These are phyloP conservation scores for Silurus lanzhouensis DNA, from an alignment of 2,797 vertebrate genomes.

Conservation along the genomic window DNA sequence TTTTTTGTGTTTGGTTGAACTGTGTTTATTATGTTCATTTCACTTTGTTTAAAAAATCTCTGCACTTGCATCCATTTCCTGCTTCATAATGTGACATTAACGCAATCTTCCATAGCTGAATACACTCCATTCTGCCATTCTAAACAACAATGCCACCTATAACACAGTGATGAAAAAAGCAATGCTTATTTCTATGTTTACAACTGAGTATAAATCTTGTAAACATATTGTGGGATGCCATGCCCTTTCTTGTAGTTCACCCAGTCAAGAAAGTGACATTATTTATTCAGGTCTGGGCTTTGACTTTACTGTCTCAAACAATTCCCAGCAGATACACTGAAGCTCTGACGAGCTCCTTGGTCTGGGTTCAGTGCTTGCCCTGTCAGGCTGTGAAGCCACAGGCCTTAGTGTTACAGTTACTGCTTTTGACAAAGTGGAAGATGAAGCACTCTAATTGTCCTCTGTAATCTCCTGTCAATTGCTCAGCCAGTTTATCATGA, in stretches of 20 bases:
- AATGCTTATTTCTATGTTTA: slow-evolving; percentile 49
- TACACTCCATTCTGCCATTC: not conserved
- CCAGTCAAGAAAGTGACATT: slow-evolving; percentile 48
- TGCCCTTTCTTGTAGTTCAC: slow-evolving; percentile 58
- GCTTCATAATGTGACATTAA: too few relatives aligned
- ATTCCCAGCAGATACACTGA: slow-evolving; percentile 43
- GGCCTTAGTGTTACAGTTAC: slow-evolving; percentile 38
- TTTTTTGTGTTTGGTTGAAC: too few relatives aligned
- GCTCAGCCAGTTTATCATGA: slow-evolving; percentile 3
- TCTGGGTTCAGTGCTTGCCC: slow-evolving; percentile 46
- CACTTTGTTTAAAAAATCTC: too few relatives aligned
- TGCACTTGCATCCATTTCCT: too few relatives aligned
- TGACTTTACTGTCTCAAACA: slow-evolving; percentile 52
- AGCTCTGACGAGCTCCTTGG: slow-evolving; percentile 43
- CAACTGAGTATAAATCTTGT: slow-evolving; percentile 35
- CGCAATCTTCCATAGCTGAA: not conserved
- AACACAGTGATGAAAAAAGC: not conserved
- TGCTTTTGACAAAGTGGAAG: slow-evolving; percentile 57
- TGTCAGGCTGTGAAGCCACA: slow-evolving; percentile 31
- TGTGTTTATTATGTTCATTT: too few relatives aligned
- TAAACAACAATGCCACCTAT: not conserved
- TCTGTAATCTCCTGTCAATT: slow-evolving; percentile 16
- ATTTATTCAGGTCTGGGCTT: slow-evolving; percentile 53
- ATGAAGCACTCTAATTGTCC: slow-evolving; percentile 50
- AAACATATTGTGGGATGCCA: slow-evolving; percentile 49